Evolutionary conservation across 1,140 invertebrate species (phyloP).

Genomic region (Trichogramma pretiosum): DNA sequence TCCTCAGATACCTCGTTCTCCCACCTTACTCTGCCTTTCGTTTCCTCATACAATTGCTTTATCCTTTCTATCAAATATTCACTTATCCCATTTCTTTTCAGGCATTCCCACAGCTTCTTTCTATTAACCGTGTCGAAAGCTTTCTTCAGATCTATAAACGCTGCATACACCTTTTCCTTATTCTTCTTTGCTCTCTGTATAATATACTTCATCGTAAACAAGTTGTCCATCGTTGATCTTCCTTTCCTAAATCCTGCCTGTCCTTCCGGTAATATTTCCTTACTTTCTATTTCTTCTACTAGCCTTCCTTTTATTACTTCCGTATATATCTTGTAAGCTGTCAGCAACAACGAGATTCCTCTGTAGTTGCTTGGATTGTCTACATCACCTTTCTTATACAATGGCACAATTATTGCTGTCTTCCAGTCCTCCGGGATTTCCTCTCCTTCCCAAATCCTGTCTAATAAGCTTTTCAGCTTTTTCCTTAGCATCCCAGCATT

Average conservation of each 20-base stretch:
- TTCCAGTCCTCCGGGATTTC: too few relatives aligned
- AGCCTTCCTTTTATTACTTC: conserved; percentile 9
- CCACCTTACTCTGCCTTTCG: conserved; percentile 10
- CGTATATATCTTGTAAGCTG: conserved; percentile 6
- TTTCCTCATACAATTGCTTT: too few relatives aligned
- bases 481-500: too few relatives aligned
- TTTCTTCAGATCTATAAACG: conserved; percentile 9
- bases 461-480: too few relatives aligned
- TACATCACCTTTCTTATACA: too few relatives aligned
- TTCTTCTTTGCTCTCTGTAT: conserved; percentile 2
- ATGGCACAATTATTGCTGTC: too few relatives aligned
- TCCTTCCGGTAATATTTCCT: background rate
- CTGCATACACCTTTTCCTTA: background rate
- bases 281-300: background rate
- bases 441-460: too few relatives aligned
- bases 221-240: conserved; percentile 12
- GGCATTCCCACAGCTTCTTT: background rate
- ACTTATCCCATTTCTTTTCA: conserved; percentile 1
- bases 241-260: too few relatives aligned
- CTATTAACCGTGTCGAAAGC: too few relatives aligned
- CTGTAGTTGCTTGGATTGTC: conserved; percentile 15
- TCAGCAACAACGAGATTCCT: conserved; percentile 1
- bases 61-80: too few relatives aligned
- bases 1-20: too few relatives aligned
- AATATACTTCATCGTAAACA: conserved; percentile 9